Evolutionary conservation across 2,888 invertebrate species (phyloP), one percentile per base, ranked within the genome.

Genomic region (Drosophila rellima): DNA sequence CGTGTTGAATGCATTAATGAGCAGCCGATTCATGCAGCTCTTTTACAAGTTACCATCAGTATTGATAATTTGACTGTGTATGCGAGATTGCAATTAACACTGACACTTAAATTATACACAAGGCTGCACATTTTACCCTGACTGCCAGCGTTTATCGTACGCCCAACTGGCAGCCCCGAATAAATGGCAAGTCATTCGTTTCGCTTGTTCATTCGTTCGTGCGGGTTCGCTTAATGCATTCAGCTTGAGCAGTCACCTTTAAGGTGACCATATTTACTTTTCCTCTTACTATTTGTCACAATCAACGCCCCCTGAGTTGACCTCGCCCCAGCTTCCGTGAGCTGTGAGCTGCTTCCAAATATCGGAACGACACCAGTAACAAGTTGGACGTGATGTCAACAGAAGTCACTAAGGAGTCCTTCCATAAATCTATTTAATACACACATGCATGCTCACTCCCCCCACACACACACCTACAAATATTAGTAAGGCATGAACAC

Each of bases 331-430:
- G 20, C 2, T n/a, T 42, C n/a, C 3, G 11, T 44, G 18, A 6
- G 35, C 62, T 50, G 60, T 47, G 69, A 33, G 63, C 51, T 35
- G 57, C 72, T 68, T 48, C 65, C 74, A 60, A 65, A 80, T 80
- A 82, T 80, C 69, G 55, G 62, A 79, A 67, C 78, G 74, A 84
- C 73, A 82, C 69, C 71, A 63, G 67, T 76, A 87, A 76, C 78
- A 80, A 78, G 74, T 74, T 71, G 80, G 68, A 87, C 84, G 87
- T 84, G 82, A 80, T 87, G 84, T 78, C 84, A 84, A 78, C 87
- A 85, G 74, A 80, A 72, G 78, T 55, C 66, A 74, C 59, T 59
- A 50, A 70, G 39, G 47, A 52, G 50, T 69, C 47, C 52, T 61
- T 50, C 42, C 62, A 63, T 31, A 57, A 56, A 55, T 55, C 26